A percentile compares a stretch with the other conserved stretches of the same genome.
phyloP scores from a whole-genome alignment of 2,113 vertebrate genomes.

The Percina caprodes region DNA sequence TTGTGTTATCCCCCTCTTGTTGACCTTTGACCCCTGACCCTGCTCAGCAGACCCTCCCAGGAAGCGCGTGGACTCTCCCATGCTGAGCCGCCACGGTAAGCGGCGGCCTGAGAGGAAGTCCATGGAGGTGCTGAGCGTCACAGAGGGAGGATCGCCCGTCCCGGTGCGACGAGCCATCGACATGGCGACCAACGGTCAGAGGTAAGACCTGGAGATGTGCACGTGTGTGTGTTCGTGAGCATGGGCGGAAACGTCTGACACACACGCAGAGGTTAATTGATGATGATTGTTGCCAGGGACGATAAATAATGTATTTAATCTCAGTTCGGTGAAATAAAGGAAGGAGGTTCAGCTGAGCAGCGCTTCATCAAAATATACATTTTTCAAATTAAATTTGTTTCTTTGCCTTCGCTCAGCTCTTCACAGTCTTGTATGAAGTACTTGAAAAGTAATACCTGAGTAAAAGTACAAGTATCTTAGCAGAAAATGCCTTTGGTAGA shows the following conservation, averaged over 20 bases:
- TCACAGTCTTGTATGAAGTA: neutral
- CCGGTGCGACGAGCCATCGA: constrained; percentile 96
- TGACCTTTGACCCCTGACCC: constrained; percentile 9
- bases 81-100: constrained; percentile 97
- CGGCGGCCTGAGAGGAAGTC: constrained; percentile 96
- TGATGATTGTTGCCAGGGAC: constrained; percentile 7
- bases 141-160: constrained; percentile 96
- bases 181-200: constrained; percentile 98
- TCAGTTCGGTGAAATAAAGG: constrained; percentile 11
- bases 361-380: constrained; percentile 1
- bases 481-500: too few relatives aligned
- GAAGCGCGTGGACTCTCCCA: constrained; percentile 98
- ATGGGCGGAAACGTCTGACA: constrained; percentile 21
- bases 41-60: constrained; percentile 90
- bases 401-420: constrained; percentile 3
- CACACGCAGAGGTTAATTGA: constrained; percentile 21
- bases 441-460: too few relatives aligned
- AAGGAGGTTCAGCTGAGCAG: neutral
- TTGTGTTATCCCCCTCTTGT: neutral
- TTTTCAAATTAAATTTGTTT: fast-evolving
- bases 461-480: too few relatives aligned
- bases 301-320: constrained; percentile 50
- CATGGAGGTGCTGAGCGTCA: constrained; percentile 98
- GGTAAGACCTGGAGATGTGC: constrained; percentile 79
- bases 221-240: constrained; percentile 25